Conservation (phyloP, 2,797 vertebrate genomes). For the Eremophila alpestris region DNA sequence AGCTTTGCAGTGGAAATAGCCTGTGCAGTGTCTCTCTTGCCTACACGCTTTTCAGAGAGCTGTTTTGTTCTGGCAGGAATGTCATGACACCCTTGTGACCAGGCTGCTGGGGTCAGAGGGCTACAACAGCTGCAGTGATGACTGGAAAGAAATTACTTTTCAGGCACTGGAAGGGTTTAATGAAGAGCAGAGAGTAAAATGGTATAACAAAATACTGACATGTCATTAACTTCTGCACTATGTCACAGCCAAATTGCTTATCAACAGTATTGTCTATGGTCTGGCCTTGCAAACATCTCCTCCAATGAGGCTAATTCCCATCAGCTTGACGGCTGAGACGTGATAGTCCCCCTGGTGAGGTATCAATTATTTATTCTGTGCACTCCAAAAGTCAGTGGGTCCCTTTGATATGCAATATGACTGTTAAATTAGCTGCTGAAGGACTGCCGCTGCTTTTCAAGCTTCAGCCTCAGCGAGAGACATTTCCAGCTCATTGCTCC, state of each 20-base stretch:
- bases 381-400: constrained; percentile 26
- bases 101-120: neutral
- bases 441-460: neutral
- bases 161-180: neutral
- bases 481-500: neutral
- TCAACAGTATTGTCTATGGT: neutral
- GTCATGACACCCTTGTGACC: neutral
- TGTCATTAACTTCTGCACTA: neutral
- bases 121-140: neutral
- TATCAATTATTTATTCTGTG: constrained; percentile 29
- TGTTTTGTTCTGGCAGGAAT: neutral
- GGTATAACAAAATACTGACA: neutral
- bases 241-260: neutral
- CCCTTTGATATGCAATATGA: constrained; percentile 2
- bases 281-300: neutral
- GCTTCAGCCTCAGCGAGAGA: constrained; percentile 5
- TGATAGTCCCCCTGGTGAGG: neutral
- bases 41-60: neutral
- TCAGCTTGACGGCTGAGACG: neutral
- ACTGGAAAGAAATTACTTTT: neutral
- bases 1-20: neutral
- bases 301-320: constrained; percentile 41
- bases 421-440: constrained; percentile 28
- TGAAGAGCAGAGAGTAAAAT: constrained; percentile 12
- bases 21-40: neutral